Evolutionary conservation across 2,888 invertebrate species (phyloP).

Genomic region (Torymus tubicola): DNA sequence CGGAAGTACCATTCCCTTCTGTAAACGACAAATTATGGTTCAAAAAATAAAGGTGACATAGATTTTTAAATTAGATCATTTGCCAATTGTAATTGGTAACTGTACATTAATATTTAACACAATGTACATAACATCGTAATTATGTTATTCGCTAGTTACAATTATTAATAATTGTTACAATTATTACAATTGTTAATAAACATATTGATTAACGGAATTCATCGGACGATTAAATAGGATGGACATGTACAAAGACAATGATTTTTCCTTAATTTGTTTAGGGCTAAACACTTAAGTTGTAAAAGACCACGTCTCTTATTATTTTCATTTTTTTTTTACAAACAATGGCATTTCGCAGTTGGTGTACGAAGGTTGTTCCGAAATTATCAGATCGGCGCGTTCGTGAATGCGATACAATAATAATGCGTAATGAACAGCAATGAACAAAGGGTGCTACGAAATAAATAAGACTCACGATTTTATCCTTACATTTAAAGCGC

Average conservation of each 20-base stretch:
- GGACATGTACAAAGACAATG: conserved; percentile 70
- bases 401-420: conserved; percentile 40
- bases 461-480: conserved; percentile 52
- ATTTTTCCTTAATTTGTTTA: conserved; percentile 62
- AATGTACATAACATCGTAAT: conserved; percentile 74
- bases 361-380: conserved; percentile 62
- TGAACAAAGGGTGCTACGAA: conserved; percentile 65
- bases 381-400: conserved; percentile 64
- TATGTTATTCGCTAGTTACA: conserved; percentile 72
- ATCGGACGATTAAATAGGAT: conserved; percentile 72
- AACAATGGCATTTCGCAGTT: conserved; percentile 55
- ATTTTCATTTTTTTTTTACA: conserved; percentile 36
- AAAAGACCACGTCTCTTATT: conserved; percentile 48
- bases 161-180: conserved; percentile 57
- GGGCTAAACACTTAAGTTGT: conserved; percentile 55
- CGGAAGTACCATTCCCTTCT: conserved; percentile 31
- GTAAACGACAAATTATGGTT: conserved; percentile 55
- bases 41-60: conserved; percentile 65
- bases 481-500: conserved; percentile 30
- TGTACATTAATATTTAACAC: conserved; percentile 75
- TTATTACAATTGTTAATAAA: conserved; percentile 63
- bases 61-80: conserved; percentile 70
- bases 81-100: conserved; percentile 74
- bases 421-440: conserved; percentile 46
- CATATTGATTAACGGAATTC: conserved; percentile 70